phyloP scores from a whole-genome alignment of 1,140 invertebrate species.

The Leucophenga varia region DNA sequence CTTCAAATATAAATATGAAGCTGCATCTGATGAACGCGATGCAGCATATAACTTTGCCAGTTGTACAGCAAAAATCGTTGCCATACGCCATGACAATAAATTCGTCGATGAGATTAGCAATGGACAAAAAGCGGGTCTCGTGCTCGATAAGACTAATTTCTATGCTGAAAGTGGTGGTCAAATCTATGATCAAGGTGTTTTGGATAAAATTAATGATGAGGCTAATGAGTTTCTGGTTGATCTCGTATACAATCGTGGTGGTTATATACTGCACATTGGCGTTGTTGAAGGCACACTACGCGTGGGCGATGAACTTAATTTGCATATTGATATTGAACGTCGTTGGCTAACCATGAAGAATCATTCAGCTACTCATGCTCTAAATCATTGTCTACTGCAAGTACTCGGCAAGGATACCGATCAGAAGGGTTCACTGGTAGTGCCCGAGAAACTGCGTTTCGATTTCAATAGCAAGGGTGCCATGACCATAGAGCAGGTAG shows the following conservation, averaged over 20 bases:
- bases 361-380: conserved; percentile 96
- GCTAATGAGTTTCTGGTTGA: conserved; percentile 89
- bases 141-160: conserved; percentile 92
- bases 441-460: conserved; percentile 92
- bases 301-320: conserved; percentile 82
- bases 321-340: conserved; percentile 82
- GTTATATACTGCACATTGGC: conserved; percentile 94
- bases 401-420: conserved; percentile 90
- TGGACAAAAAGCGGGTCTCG: conserved; percentile 88
- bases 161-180: conserved; percentile 99
- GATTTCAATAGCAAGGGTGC: conserved; percentile 97
- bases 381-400: conserved; percentile 91
- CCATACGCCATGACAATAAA: conserved; percentile 73
- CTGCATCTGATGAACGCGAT: conserved; percentile 63
- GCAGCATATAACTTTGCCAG: conserved; percentile 71
- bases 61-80: conserved; percentile 70
- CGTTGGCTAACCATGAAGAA: conserved; percentile 95
- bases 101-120: conserved; percentile 84
- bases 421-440: conserved; percentile 97
- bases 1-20: conserved; percentile 87
- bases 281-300: conserved; percentile 80
- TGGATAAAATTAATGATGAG: conserved; percentile 85
- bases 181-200: conserved; percentile 95
- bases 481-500: conserved; percentile 84
- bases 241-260: conserved; percentile 94